Evolutionary conservation across 2,888 invertebrate genomes (phyloP).

Genomic region (Tipula unca): DNA sequence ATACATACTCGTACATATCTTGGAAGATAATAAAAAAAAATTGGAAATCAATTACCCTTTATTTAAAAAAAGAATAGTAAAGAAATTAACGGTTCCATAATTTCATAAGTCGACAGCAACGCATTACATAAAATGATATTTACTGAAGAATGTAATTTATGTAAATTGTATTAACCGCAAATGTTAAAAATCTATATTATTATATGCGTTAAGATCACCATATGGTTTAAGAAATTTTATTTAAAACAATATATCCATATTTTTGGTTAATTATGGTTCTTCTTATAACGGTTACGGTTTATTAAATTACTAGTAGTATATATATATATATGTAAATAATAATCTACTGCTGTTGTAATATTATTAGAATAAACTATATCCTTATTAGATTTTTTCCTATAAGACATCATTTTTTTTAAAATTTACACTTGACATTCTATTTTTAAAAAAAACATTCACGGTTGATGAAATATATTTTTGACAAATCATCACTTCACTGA

Average conservation of each 20-base stretch:
- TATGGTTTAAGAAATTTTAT: background rate
- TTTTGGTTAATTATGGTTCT: background rate
- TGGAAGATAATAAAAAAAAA: background rate
- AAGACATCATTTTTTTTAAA: background rate
- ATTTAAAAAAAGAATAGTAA: background rate
- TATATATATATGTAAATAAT: too few relatives aligned
- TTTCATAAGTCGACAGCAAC: background rate
- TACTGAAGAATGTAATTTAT: background rate
- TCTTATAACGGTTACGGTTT: background rate
- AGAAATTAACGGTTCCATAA: background rate
- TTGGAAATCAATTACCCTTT: conserved; percentile 2
- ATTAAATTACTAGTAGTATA: background rate
- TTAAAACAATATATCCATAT: background rate
- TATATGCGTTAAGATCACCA: background rate
- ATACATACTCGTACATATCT: background rate
- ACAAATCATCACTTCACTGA: background rate
- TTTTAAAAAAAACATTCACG: background rate
- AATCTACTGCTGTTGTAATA: background rate
- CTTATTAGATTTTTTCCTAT: background rate
- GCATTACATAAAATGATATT: background rate
- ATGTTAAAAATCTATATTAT: background rate
- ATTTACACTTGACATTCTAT: background rate
- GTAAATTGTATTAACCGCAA: conserved; percentile 8
- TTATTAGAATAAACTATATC: background rate
- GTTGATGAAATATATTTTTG: background rate